A percentile compares a stretch with the other conserved stretches of the same genome.
These are phyloP conservation scores for Henricia sp. DNA, from an alignment of 53 echinoderm and acorn worm species.

Conservation along the genomic window DNA sequence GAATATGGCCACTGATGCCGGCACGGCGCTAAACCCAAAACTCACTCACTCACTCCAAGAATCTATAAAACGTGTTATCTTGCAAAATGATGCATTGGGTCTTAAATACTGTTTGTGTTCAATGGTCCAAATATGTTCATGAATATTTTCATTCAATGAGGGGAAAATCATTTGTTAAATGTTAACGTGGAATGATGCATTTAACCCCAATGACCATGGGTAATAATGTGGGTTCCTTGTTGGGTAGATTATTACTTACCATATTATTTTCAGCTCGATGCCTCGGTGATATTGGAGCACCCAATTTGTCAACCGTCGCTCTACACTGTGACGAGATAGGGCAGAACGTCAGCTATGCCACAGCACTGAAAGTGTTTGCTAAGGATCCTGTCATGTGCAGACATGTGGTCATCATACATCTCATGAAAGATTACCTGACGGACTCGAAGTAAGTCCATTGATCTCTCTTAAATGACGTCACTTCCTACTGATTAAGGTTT, in stretches of 20 bases:
- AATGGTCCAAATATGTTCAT: no score
- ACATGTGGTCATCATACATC: slow-evolving; percentile 80
- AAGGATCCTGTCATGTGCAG: slow-evolving; percentile 60
- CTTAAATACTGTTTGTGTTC: no score
- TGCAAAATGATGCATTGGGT: no score
- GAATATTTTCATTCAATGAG: no score
- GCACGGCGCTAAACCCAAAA: no score
- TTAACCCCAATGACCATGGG: no score
- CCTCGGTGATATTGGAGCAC: slow-evolving; percentile 93
- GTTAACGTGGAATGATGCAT: no score
- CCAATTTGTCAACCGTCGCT: slow-evolving; percentile 80
- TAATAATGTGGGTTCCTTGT: neutral
- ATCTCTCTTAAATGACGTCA: no score
- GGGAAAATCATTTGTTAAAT: no score
- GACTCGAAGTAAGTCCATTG: slow-evolving; percentile 82
- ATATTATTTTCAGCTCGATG: slow-evolving; percentile 66
- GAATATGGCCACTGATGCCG: no score
- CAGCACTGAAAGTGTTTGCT: slow-evolving; percentile 71
- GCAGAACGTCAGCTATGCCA: slow-evolving; percentile 58
- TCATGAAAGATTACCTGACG: slow-evolving; percentile 83
- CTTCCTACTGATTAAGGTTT: neutral
- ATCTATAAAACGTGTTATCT: no score
- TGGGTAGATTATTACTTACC: neutral
- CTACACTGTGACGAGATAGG: slow-evolving; percentile 57
- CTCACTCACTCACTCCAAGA: no score